Evolutionary conservation across 92 coral and sea anemone genomes (phyloP).

Genomic region (Isaurus tuberculatus): DNA sequence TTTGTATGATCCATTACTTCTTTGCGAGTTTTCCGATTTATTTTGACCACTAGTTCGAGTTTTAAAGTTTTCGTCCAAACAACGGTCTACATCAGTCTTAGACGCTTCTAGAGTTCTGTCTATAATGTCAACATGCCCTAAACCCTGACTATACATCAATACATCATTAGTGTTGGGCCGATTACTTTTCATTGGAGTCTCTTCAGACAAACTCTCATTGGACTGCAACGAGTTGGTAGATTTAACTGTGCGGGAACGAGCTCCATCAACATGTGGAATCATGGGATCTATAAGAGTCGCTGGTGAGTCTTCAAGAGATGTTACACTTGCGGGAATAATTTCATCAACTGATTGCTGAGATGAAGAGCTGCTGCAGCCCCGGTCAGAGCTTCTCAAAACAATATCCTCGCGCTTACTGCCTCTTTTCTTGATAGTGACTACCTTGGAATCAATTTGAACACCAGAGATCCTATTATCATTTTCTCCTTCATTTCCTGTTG

Average conservation of each 20-base stretch:
- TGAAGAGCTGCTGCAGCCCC: slow-evolving; percentile 34
- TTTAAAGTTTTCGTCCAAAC: background rate
- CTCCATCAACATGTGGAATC: slow-evolving; percentile 44
- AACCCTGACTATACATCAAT: background rate
- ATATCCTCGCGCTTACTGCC: background rate
- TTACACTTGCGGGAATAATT: slow-evolving; percentile 60
- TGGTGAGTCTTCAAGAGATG: slow-evolving; percentile 48
- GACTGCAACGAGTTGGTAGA: background rate
- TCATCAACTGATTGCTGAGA: slow-evolving; percentile 47
- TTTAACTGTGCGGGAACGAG: background rate
- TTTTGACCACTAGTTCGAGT: background rate
- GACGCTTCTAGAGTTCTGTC: background rate
- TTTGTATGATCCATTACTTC: no score
- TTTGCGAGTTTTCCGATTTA: background rate
- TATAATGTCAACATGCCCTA: background rate
- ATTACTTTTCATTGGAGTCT: background rate
- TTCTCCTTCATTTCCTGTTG: background rate
- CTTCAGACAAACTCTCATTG: background rate
- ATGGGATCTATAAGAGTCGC: slow-evolving; percentile 58
- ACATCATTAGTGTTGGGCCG: background rate
- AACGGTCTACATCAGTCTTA: background rate
- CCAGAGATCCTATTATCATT: background rate
- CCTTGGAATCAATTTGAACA: background rate
- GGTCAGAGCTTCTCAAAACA: background rate
- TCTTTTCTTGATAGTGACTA: background rate